phyloP scores from a whole-genome alignment of 30 jellyfish, hydroid and myxozoan genomes.

The Catostylus mosaicus region DNA sequence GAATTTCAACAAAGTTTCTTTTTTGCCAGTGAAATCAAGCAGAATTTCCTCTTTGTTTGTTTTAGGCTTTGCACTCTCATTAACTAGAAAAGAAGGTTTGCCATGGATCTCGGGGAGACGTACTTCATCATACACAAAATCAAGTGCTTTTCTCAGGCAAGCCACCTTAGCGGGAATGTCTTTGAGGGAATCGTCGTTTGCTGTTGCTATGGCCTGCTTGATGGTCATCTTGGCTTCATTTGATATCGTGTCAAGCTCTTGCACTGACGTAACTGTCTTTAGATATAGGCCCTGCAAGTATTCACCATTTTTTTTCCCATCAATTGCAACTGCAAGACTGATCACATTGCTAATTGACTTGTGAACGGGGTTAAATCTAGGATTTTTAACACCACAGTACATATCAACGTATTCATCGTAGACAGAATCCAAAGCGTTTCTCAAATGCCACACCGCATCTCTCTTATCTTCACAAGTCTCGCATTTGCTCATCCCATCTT shows the following conservation, averaged over 20 bases:
- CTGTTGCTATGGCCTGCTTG: conserved; percentile 29
- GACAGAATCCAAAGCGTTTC: conserved; percentile 62
- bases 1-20: not conserved
- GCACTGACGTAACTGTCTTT: conserved; percentile 17
- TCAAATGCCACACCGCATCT: conserved; percentile 68
- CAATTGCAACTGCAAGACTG: conserved; percentile 39
- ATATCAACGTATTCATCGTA: conserved; percentile 73
- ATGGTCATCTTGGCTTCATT: conserved; percentile 16
- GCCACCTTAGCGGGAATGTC: conserved; percentile 9
- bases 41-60: conserved; percentile 19
- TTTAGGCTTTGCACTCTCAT: not conserved
- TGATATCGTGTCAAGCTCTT: conserved; percentile 16
- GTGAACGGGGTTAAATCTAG: conserved; percentile 64
- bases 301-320: conserved; percentile 15
- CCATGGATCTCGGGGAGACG: conserved; percentile 71
- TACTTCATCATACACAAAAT: conserved; percentile 66
- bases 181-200: conserved; percentile 7
- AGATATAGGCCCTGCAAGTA: conserved; percentile 26
- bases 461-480: conserved; percentile 11
- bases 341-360: conserved; percentile 54
- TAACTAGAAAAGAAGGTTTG: not conserved
- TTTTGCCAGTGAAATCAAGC: conserved; percentile 55
- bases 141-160: conserved; percentile 59
- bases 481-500: conserved; percentile 32
- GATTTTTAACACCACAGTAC: conserved; percentile 65